Percentiles rank a stretch among this genome's conserved stretches.
Evolutionary conservation across 23 tunicate genomes (phyloP).

Genomic region (Diplosoma virens): DNA sequence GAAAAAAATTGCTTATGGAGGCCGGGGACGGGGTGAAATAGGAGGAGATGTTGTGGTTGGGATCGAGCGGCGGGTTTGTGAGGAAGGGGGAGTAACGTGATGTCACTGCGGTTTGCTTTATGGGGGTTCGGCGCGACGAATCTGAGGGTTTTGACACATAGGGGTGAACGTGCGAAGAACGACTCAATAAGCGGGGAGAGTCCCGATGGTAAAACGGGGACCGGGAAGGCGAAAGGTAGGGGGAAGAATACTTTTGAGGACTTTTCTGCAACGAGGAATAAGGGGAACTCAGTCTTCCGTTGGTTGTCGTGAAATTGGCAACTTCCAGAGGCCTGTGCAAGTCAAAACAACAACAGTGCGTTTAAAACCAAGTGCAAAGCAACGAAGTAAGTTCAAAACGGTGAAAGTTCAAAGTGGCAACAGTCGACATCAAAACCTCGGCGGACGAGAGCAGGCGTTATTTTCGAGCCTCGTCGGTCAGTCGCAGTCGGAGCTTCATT

Average conservation of each 20-base stretch:
- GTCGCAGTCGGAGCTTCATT: too few relatives aligned
- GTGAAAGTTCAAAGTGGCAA: too few relatives aligned
- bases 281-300: background rate
- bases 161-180: background rate
- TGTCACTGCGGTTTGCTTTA: background rate
- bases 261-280: constrained; percentile 2
- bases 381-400: too few relatives aligned
- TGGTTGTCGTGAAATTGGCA: background rate
- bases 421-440: too few relatives aligned
- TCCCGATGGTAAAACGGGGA: background rate
- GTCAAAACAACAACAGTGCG: too few relatives aligned
- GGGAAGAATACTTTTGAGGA: background rate
- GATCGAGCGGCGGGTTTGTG: background rate
- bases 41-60: constrained; percentile 8
- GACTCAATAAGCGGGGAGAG: background rate
- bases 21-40: background rate
- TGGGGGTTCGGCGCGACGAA: background rate
- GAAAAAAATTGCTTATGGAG: background rate
- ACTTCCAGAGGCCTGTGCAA: background rate
- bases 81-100: constrained; percentile 1
- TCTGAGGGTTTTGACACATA: background rate
- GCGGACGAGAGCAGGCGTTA: too few relatives aligned
- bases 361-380: too few relatives aligned
- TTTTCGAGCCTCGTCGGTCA: too few relatives aligned
- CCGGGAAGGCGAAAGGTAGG: background rate